Conservation (phyloP, 2,113 vertebrate genomes). For the Callorhinus ursinus region DNA sequence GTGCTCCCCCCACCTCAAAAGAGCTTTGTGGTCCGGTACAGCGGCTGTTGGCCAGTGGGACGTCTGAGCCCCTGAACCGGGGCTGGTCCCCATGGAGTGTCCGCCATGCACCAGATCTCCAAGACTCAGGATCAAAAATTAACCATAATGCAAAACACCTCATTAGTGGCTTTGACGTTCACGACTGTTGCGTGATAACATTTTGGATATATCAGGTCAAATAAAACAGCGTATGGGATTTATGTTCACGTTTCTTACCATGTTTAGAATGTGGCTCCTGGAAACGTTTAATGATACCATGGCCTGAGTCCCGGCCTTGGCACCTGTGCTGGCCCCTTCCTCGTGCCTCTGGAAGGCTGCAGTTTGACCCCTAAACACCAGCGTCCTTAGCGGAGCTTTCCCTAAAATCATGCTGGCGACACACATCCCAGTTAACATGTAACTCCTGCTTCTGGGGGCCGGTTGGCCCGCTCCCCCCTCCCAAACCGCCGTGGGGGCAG, state of each 20-base stretch:
- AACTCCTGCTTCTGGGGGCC: not conserved
- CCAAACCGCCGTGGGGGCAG: rapidly evolving
- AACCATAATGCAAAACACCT: not conserved
- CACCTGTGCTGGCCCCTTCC: not conserved
- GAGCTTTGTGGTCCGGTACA: not conserved
- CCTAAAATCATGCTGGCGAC: not conserved
- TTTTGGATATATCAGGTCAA: not conserved
- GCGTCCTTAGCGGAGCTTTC: not conserved
- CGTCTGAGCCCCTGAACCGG: not conserved
- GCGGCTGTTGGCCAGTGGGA: not conserved
- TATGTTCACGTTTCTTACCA: not conserved
- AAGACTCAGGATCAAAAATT: not conserved
- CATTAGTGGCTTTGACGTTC: not conserved
- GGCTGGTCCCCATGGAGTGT: not conserved
- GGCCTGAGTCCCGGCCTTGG: not conserved
- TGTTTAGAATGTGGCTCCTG: not conserved
- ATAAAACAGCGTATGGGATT: not conserved
- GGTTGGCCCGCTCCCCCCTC: not conserved
- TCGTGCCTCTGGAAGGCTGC: not conserved
- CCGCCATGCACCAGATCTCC: not conserved
- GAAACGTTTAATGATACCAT: not conserved
- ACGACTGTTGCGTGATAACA: too few species aligned
- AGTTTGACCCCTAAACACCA: not conserved
- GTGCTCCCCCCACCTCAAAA: not conserved
- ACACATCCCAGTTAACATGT: too few species aligned